phyloP scores from a whole-genome alignment of 2,113 vertebrate species.

The Conger conger region DNA sequence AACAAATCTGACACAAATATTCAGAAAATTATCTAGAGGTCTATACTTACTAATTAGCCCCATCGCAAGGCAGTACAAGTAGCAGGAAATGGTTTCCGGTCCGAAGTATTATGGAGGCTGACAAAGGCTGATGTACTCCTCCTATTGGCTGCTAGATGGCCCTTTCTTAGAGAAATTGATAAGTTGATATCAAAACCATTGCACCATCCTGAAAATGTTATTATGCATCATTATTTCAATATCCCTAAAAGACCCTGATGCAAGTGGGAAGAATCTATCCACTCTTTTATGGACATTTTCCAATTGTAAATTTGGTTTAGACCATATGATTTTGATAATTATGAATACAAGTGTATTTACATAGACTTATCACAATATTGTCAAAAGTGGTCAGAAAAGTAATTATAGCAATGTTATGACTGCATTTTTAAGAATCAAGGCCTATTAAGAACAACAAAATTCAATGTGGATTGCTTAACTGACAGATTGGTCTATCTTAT shows the following conservation, averaged over 20 bases:
- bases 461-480: background rate
- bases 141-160: background rate
- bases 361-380: too few relatives aligned
- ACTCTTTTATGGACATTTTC: background rate
- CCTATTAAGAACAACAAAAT: background rate
- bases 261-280: background rate
- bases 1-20: too few relatives aligned
- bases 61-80: too few relatives aligned
- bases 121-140: too few relatives aligned
- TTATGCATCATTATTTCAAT: background rate
- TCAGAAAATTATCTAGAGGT: too few relatives aligned
- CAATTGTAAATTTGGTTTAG: background rate
- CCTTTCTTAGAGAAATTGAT: background rate
- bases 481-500: constrained; percentile 4
- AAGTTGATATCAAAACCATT: background rate
- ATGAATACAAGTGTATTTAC: background rate
- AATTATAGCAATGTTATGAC: too few relatives aligned
- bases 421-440: background rate
- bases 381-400: too few relatives aligned
- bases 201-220: background rate
- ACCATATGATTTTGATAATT: background rate
- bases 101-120: background rate
- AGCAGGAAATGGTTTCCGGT: too few relatives aligned
- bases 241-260: too few relatives aligned
- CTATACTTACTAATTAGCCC: too few relatives aligned